A percentile compares a stretch with the other conserved stretches of the same genome.
Evolutionary conservation across 2,797 vertebrate genomes (phyloP).

Genomic region (Poeciliopsis paucimaculata): DNA sequence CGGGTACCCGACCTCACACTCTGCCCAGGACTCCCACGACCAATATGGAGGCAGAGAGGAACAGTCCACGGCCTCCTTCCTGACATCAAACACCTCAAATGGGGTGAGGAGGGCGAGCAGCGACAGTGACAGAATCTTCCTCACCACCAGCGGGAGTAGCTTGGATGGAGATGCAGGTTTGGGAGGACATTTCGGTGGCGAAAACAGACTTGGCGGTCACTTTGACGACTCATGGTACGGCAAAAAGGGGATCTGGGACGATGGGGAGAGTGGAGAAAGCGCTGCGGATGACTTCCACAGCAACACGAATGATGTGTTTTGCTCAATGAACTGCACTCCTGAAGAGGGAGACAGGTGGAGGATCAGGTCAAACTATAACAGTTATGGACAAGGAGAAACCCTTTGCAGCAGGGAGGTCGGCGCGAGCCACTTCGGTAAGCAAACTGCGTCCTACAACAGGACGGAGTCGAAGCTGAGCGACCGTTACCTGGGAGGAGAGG

Average conservation of each 20-base stretch:
- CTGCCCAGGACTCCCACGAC: slow-evolving; percentile 47
- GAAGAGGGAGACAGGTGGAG: slow-evolving; percentile 36
- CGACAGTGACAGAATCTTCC: slow-evolving; percentile 30
- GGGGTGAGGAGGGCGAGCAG: slow-evolving; percentile 25
- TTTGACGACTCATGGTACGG: slow-evolving; percentile 50
- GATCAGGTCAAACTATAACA: slow-evolving; percentile 38
- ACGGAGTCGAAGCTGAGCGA: slow-evolving; percentile 43
- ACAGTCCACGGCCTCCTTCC: slow-evolving; percentile 33
- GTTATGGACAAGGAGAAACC: slow-evolving; percentile 24
- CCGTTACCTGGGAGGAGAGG: slow-evolving; percentile 50
- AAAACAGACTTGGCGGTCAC: slow-evolving; percentile 10
- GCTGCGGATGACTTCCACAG: slow-evolving; percentile 28
- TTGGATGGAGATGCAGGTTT: slow-evolving; percentile 45
- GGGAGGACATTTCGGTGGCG: slow-evolving; percentile 38
- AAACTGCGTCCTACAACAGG: slow-evolving; percentile 23
- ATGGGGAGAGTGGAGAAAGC: slow-evolving; percentile 43
- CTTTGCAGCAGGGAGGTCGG: slow-evolving; percentile 46
- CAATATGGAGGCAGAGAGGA: slow-evolving; percentile 45
- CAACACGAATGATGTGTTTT: slow-evolving; percentile 45
- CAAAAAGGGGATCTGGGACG: slow-evolving; percentile 61
- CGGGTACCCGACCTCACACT: slow-evolving; percentile 48
- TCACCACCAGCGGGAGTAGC: slow-evolving; percentile 10
- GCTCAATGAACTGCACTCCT: slow-evolving; percentile 26
- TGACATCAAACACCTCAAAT: slow-evolving; percentile 14
- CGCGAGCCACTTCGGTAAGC: slow-evolving; percentile 24